Base-by-base conservation (phyloP, 92 coral and sea anemone species). In the Nematostella vectensis region DNA sequence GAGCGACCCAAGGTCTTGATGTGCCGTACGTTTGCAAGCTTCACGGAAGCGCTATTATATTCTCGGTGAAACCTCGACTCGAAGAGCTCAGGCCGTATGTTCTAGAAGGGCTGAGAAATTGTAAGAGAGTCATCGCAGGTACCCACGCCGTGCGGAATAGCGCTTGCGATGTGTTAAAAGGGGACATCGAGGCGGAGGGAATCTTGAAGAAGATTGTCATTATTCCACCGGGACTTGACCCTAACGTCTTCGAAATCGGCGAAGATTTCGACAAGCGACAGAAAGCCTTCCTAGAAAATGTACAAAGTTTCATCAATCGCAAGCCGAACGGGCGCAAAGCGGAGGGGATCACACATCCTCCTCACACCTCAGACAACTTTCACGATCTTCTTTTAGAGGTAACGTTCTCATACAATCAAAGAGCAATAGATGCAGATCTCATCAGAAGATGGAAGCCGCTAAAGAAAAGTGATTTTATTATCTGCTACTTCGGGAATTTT, bases 191-290 rank as follows among this genome's bases (percentile, higher is more conserved):
- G 11, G 83, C 50, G 39, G 71, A 76, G 28, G 80, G 67, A 10
- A 40, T 81, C 59, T 68, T 51, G 17, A 39, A 52, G 42, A 87
- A 87, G 55, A 64, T 69, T 44, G 81, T 73, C 47, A 65, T 87
- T 39, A 79, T 87, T 30, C 77, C 89, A 27, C 89, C 96, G 3
- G 96, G 96, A 3, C 59, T 87, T 55, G 96, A 87, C 50, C 96
- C 96, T 1, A 83, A 82, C 29, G 79, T 77, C 4, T 87, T 87
- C 38, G 67, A 62, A 54, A 33, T 65, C 27, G 86, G 89, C 11
- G 87, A 83, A n/a, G 54, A 67, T 23, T 27, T 72, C 28, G 61
- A 69, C 21, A 77, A 60, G 50, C 61, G 81, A 50, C 89, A 87
- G 49, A 62, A 69, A n/a, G 79, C 68, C 47, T 87, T 87, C 59